Percentiles rank a stretch among this genome's conserved stretches.
Conservation (phyloP, 1,140 invertebrate genomes). For the Leptinotarsa defecta region DNA sequence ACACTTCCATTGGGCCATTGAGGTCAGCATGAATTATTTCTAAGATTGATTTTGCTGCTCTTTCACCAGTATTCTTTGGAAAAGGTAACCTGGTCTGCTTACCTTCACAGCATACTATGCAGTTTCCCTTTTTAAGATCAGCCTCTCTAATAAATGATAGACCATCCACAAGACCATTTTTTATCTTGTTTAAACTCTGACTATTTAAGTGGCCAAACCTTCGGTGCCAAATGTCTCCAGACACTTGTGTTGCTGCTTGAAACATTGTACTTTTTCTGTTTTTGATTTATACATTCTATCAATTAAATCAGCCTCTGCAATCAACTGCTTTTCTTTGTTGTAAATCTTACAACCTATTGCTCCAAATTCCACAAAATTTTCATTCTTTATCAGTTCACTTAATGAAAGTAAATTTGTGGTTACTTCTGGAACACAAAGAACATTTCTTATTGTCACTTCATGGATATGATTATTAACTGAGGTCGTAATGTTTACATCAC, state of each 20-base stretch:
- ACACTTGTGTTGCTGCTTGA: conserved; percentile 32
- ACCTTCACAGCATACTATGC: conserved; percentile 48
- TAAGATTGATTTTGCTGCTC: conserved; percentile 36
- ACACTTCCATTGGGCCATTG: conserved; percentile 13
- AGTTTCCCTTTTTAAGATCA: conserved; percentile 36
- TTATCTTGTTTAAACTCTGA: conserved; percentile 33
- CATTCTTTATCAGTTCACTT: conserved; percentile 42
- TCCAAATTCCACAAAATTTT: conserved; percentile 35
- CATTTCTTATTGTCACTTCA: conserved; percentile 26
- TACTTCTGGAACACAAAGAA: conserved; percentile 42
- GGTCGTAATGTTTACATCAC: conserved; percentile 10
- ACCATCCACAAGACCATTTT: conserved; percentile 35
- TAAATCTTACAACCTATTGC: conserved; percentile 35
- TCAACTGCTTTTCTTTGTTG: conserved; percentile 1
- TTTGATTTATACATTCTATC: conserved; percentile 49
- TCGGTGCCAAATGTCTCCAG: conserved; percentile 43
- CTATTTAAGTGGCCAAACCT: conserved; percentile 48
- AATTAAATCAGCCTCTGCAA: conserved; percentile 25
- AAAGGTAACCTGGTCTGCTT: conserved; percentile 50
- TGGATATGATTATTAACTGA: background rate
- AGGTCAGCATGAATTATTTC: conserved; percentile 45
- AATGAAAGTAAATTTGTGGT: conserved; percentile 44
- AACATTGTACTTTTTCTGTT: conserved; percentile 15
- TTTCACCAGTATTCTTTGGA: conserved; percentile 29
- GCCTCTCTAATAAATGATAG: conserved; percentile 26